Base-by-base conservation (phyloP, 2,888 invertebrate species). In the Chalcis sispes region DNA sequence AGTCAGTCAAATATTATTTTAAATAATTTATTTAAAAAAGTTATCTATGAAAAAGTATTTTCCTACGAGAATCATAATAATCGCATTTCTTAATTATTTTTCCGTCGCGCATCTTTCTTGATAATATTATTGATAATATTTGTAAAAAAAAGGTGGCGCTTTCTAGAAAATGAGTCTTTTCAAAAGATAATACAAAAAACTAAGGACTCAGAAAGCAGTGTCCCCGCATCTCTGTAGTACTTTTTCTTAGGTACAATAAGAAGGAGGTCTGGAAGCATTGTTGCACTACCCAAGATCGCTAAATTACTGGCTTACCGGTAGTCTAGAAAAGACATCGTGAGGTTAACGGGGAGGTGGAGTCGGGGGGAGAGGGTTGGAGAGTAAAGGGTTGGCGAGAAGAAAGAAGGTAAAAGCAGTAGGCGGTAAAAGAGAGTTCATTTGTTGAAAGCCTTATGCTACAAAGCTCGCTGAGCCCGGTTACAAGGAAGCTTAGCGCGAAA, bases 361-460 rank as follows among this genome's bases (percentile, higher is more conserved):
- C 0, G n/a, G 15, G 7, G 42, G 4, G 15, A 7, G 1, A 15
- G n/a, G 15, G 66, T 8, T 10, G 13, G 36, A 4, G 42, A 46
- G 32, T n/a, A 15, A 46, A 32, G n/a, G 25, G 29, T 13, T 40
- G 29, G 23, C 2, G 15, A 4, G 13, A 36, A 18, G 23, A 40
- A 36, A 54, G 18, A 52, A 54, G 64, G 48, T 72, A 50, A 65
- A 72, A 65, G 40, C 56, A 32, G 62, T 67, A 66, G 67, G 52
- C 54, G 66, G 59, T 58, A 66, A 59, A 72, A 59, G 66, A 67
- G 73, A 73, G 73, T 61, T 73, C 66, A 73, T 67, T 66, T 73
- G 73, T 73, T 67, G 40, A 67, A 67, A 73, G 73, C 61, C 46
- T 66, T 73, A 73, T 66, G 61, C 58, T 73, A 73, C 67, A 73